Evolutionary conservation across 2,113 vertebrate species (phyloP).

Genomic region (Ahaetulla prasina): DNA sequence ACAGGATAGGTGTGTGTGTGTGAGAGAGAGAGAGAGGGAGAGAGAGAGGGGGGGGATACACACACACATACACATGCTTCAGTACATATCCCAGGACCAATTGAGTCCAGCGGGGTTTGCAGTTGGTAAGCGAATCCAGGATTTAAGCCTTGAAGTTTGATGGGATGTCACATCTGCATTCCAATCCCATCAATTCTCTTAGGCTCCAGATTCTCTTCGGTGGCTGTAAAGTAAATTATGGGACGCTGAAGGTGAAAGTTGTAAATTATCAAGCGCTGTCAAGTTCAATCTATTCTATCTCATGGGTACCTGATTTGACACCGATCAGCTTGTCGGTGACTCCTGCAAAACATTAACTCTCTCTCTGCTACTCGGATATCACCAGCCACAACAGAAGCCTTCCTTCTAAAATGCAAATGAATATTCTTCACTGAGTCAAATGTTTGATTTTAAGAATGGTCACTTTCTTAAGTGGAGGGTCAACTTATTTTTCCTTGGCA

Average conservation of each 20-base stretch:
- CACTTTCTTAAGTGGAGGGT: not conserved
- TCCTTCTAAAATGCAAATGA: conserved; percentile 12
- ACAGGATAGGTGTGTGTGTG: too few relatives aligned
- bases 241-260: conserved; percentile 55
- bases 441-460: not conserved
- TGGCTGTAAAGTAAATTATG: conserved; percentile 54
- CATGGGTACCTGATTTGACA: conserved; percentile 54
- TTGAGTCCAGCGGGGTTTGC: not conserved
- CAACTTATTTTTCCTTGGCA: too few relatives aligned
- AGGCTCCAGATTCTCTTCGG: conserved; percentile 51
- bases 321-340: conserved; percentile 61
- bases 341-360: conserved; percentile 54
- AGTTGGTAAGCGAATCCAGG: not conserved
- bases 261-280: conserved; percentile 56
- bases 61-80: too few relatives aligned
- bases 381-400: conserved; percentile 43
- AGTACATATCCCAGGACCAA: not conserved
- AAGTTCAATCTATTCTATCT: conserved; percentile 52
- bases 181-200: conserved; percentile 56
- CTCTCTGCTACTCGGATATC: conserved; percentile 39
- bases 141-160: conserved; percentile 21
- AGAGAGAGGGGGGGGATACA: too few relatives aligned
- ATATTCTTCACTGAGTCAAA: not conserved
- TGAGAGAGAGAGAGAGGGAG: too few relatives aligned
- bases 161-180: conserved; percentile 40